A percentile compares a stretch with the other conserved stretches of the same genome.
Evolutionary conservation across 1,140 invertebrate species (phyloP).

Genomic region (Harpegnathos saltator): DNA sequence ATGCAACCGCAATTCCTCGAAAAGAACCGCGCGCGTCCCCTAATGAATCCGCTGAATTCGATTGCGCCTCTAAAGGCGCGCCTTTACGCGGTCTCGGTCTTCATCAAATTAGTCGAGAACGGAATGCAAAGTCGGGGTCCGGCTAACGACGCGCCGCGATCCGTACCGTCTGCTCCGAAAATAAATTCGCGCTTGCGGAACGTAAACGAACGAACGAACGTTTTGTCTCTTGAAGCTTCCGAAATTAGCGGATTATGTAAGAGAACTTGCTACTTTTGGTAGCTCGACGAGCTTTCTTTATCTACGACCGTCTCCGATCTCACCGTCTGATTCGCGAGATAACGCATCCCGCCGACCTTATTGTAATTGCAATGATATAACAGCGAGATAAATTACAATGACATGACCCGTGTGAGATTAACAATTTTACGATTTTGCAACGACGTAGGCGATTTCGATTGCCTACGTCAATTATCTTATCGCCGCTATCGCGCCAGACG

Average conservation of each 20-base stretch:
- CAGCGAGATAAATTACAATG: not conserved
- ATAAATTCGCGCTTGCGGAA: not conserved
- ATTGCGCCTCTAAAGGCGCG: conserved; percentile 36
- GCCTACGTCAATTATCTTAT: conserved; percentile 19
- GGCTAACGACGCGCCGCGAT: conserved; percentile 7
- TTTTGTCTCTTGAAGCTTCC: not conserved
- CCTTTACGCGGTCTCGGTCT: conserved; percentile 1
- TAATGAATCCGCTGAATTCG: conserved; percentile 52
- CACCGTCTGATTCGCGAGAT: conserved; percentile 1
- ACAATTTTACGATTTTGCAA: not conserved
- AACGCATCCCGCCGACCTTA: too few relatives aligned
- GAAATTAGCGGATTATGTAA: not conserved
- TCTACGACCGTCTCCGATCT: too few relatives aligned
- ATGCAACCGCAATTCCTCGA: conserved; percentile 52
- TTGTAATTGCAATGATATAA: not conserved
- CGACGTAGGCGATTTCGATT: not conserved
- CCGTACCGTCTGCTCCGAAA: not conserved
- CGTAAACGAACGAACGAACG: too few relatives aligned
- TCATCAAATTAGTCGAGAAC: conserved; percentile 4
- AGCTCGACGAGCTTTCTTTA: not conserved
- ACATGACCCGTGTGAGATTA: not conserved
- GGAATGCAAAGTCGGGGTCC: not conserved
- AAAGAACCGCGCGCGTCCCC: conserved; percentile 32
- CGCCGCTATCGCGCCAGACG: not conserved
- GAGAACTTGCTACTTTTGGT: not conserved